These are phyloP conservation scores for Tetanocera ferruginea DNA, from an alignment of 2,888 invertebrate genomes.

Conservation along the genomic window DNA sequence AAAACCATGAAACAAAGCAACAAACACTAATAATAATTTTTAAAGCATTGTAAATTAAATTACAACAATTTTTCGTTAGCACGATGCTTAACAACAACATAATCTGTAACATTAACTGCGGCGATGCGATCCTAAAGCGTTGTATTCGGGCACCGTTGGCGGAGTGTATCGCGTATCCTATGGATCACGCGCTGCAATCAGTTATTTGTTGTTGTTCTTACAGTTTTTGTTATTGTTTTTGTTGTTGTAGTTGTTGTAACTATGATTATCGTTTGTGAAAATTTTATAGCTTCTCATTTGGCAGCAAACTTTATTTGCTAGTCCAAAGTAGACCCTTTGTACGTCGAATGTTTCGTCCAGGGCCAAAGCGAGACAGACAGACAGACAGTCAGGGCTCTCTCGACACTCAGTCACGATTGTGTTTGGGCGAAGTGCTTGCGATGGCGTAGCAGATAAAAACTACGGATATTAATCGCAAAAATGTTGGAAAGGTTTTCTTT, in stretches of 20 bases:
- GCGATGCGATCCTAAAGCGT: constrained; percentile 28
- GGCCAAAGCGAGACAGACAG: not conserved
- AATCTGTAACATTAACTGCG: constrained; percentile 61
- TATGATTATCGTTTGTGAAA: constrained; percentile 56
- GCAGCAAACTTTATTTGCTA: constrained; percentile 16
- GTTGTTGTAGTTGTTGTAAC: constrained; percentile 42
- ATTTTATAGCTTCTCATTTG: constrained; percentile 59
- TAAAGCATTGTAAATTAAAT: constrained; percentile 59
- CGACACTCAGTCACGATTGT: constrained; percentile 23
- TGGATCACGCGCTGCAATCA: constrained; percentile 27
- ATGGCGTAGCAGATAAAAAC: constrained; percentile 8
- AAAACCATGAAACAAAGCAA: not conserved
- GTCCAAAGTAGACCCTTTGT: not conserved
- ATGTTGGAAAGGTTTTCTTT: not conserved
- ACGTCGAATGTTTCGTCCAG: not conserved
- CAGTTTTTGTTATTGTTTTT: constrained; percentile 57
- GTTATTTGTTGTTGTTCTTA: constrained; percentile 8
- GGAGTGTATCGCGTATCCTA: constrained; percentile 10
- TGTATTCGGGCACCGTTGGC: constrained; percentile 47
- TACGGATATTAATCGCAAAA: constrained; percentile 20
- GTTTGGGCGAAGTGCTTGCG: constrained; percentile 5
- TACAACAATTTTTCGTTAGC: constrained; percentile 50
- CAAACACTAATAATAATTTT: constrained; percentile 45
- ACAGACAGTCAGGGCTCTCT: not conserved
- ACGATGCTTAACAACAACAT: constrained; percentile 43